phyloP scores from a whole-genome alignment of 2,888 invertebrate genomes.

The Neoitamus cyanurus region DNA sequence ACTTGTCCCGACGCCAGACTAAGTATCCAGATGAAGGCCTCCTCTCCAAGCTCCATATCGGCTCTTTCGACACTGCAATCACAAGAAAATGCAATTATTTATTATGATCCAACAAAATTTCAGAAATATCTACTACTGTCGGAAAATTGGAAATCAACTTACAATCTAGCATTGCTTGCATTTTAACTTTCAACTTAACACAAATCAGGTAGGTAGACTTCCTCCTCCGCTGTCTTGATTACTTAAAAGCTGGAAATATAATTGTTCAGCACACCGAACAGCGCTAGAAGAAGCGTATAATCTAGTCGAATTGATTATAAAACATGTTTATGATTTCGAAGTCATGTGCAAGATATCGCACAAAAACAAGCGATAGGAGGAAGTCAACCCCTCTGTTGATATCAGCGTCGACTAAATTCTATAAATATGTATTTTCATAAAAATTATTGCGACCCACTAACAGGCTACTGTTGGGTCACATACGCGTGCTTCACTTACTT shows the following conservation, averaged over 20 bases:
- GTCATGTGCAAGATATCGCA: neutral
- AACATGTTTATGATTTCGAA: neutral
- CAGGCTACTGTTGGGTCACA: neutral
- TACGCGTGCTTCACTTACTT: neutral
- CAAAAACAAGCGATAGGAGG: neutral
- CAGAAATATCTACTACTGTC: neutral
- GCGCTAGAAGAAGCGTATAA: neutral
- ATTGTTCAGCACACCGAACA: neutral
- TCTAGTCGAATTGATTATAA: neutral
- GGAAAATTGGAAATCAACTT: neutral
- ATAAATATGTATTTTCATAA: neutral
- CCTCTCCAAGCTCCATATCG: constrained; percentile 66
- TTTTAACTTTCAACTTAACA: neutral
- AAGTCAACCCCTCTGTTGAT: neutral
- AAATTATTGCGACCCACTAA: neutral
- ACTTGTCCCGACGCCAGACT: constrained; percentile 66
- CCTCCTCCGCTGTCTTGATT: neutral
- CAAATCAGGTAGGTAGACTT: neutral
- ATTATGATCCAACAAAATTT: neutral
- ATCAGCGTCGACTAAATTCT: neutral
- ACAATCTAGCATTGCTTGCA: neutral
- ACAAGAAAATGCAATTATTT: constrained; percentile 33
- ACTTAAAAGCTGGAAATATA: neutral
- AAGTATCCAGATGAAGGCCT: constrained; percentile 66
- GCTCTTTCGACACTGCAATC: constrained; percentile 61